Evolutionary conservation across 2,888 invertebrate species (phyloP).

Genomic region (Cistogaster globosa): DNA sequence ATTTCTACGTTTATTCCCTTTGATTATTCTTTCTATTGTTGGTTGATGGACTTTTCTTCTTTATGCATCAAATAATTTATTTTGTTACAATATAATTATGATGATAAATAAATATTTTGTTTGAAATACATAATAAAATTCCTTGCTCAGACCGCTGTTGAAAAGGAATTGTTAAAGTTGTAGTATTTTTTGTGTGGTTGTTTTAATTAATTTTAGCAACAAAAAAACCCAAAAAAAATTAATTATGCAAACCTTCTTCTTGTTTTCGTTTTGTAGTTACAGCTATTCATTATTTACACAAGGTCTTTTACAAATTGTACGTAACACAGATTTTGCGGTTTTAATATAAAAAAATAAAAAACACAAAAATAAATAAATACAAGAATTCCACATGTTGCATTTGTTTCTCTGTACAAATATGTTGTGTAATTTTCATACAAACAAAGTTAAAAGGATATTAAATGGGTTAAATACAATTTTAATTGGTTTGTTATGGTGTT

Average conservation of each 20-base stretch:
- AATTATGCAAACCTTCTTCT: constrained; percentile 4
- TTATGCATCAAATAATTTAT: not conserved
- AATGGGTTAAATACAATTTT: constrained; percentile 29
- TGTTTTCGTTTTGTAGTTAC: not conserved
- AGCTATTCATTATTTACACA: constrained; percentile 23
- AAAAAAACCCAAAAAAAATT: not conserved
- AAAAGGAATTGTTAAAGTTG: constrained; percentile 17
- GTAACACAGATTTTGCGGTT: not conserved
- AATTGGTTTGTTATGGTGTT: not conserved
- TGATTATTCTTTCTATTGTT: too few species aligned
- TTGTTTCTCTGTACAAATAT: not conserved
- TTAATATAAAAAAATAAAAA: not conserved
- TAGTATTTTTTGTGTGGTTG: constrained; percentile 13
- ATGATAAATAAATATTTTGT: constrained; percentile 33
- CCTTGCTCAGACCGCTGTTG: not conserved
- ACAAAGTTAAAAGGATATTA: constrained; percentile 4
- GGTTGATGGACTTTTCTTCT: too few species aligned
- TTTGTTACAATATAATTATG: constrained; percentile 20
- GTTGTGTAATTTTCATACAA: not conserved
- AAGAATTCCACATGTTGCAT: constrained; percentile 41
- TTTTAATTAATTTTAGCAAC: constrained; percentile 20
- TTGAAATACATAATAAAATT: not conserved
- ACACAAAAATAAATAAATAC: not conserved
- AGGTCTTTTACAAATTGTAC: constrained; percentile 38
- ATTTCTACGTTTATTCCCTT: too few species aligned